Conservation (phyloP, 1,140 invertebrate genomes). For the Cydia amplana region DNA sequence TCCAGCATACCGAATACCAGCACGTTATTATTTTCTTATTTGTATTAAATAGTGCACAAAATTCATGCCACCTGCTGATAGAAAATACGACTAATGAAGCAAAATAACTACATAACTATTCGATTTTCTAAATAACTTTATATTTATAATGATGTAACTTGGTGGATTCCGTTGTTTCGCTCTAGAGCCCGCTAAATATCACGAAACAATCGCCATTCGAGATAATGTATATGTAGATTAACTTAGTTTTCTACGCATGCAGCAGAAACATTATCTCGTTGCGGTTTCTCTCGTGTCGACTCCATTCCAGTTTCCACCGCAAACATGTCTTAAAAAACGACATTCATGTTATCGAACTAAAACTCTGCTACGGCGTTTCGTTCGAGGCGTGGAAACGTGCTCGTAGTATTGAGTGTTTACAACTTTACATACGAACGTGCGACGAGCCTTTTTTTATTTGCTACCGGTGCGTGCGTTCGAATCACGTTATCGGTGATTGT, state of each 20-base stretch:
- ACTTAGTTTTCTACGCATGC: conserved; percentile 10
- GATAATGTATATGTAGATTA: conserved; percentile 20
- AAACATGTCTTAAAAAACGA: conserved; percentile 2
- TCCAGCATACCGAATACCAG: too few species aligned
- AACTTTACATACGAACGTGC: conserved; percentile 29
- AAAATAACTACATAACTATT: background rate
- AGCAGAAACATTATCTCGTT: conserved; percentile 37
- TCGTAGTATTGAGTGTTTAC: conserved; percentile 4
- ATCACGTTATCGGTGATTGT: conserved; percentile 17
- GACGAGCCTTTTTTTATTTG: background rate
- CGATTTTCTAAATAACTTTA: background rate
- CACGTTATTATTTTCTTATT: too few species aligned
- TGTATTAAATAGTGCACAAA: too few species aligned
- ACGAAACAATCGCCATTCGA: conserved; percentile 21
- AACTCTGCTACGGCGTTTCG: background rate
- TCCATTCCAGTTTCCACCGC: conserved; percentile 50
- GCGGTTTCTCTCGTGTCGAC: conserved; percentile 46
- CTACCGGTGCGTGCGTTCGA: conserved; percentile 12
- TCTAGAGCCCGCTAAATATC: background rate
- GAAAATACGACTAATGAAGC: too few species aligned
- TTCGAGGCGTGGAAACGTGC: background rate
- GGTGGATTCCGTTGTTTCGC: background rate
- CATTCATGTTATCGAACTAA: background rate
- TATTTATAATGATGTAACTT: too few species aligned
- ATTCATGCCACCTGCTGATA: too few species aligned